A percentile compares a stretch with the other conserved stretches of the same genome.
Conservation (phyloP, 2,113 vertebrate genomes). For the Poeciliopsis turrubarensis region DNA sequence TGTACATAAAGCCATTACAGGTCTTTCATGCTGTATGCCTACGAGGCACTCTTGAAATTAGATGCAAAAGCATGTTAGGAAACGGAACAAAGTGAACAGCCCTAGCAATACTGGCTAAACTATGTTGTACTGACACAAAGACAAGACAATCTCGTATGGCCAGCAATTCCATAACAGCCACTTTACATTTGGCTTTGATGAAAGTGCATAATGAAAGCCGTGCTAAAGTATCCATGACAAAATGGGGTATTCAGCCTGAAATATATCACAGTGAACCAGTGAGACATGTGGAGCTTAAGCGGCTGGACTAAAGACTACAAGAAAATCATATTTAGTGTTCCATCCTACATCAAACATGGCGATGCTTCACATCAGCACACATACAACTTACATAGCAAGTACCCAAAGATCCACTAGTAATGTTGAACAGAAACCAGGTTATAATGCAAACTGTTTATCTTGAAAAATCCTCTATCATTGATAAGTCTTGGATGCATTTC, state of each 20-base stretch:
- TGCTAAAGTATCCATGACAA: constrained; percentile 47
- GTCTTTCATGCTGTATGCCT: constrained; percentile 54
- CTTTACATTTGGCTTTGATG: constrained; percentile 23
- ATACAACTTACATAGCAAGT: constrained; percentile 40
- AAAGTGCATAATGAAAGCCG: constrained; percentile 21
- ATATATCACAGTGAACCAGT: constrained; percentile 40
- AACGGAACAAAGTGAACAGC: constrained; percentile 31
- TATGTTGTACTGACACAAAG: constrained; percentile 34
- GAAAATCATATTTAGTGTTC: constrained; percentile 34
- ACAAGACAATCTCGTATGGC: constrained; percentile 40
- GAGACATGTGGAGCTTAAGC: constrained; percentile 28
- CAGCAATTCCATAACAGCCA: constrained; percentile 12
- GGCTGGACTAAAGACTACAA: constrained; percentile 16
- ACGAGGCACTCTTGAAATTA: constrained; percentile 57
- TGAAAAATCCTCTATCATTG: constrained; percentile 20
- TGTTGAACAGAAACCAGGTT: constrained; percentile 9
- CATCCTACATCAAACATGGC: constrained; percentile 44
- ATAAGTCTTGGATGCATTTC: constrained; percentile 41
- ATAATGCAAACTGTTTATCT: not conserved
- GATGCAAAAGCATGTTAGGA: constrained; percentile 42
- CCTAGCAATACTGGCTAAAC: constrained; percentile 24
- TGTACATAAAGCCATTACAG: constrained; percentile 57
- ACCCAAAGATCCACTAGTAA: constrained; percentile 33
- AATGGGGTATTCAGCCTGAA: constrained; percentile 33
- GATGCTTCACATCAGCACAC: constrained; percentile 30